Evolutionary conservation across 37 sponge, comb jelly and placozoan genomes (phyloP), one percentile per base, ranked within the genome.

Genomic region (Crambe crambe): DNA sequence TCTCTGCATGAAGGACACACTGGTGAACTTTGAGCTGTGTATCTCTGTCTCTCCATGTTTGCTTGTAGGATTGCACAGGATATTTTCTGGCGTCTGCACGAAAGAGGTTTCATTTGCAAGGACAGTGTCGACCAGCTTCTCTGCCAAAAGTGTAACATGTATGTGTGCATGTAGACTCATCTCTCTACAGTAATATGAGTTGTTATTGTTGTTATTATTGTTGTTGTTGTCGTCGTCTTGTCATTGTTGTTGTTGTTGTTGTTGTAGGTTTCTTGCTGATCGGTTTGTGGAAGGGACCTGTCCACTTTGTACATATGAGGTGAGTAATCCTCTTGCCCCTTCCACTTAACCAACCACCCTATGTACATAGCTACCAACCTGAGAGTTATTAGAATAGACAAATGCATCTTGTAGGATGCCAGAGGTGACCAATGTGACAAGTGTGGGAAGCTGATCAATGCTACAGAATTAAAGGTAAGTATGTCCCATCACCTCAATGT

Each of bases 341-440:
- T 12, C 12, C 51, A 47, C 6, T 15, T 47, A 12, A 12, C 12
- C 12, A 47, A 47, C 51, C 51, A 47, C 51, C 51, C 12, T 12
- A 15, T 6, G 51, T 47, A 47, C 12, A n/a, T n/a, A n/a, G n/a
- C n/a, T n/a, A n/a, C n/a, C n/a, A n/a, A 70, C 2, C 2, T 15
- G 38, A 70, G 51, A 47, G 51, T 47, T 47, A 15, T 15, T 47
- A 15, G 10, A 47, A n/a, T n/a, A n/a, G n/a, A n/a, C n/a, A 31
- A 70, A 25, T 35, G n/a, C n/a, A n/a, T n/a, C 26, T 36, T 38
- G 23, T 25, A 90, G 83, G 99, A 96, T 87, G 99, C 99, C 6
- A 79, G 94, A 51, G 99, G 99, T 0, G 99, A 98, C 73, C 99
- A 98, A 69, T 98, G 99, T 88, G 99, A 98, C 78, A 91, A 96